A percentile compares a stretch with the other conserved stretches of the same genome.
Conservation (phyloP, 2,888 invertebrate genomes). For the Ormia ochracea region DNA sequence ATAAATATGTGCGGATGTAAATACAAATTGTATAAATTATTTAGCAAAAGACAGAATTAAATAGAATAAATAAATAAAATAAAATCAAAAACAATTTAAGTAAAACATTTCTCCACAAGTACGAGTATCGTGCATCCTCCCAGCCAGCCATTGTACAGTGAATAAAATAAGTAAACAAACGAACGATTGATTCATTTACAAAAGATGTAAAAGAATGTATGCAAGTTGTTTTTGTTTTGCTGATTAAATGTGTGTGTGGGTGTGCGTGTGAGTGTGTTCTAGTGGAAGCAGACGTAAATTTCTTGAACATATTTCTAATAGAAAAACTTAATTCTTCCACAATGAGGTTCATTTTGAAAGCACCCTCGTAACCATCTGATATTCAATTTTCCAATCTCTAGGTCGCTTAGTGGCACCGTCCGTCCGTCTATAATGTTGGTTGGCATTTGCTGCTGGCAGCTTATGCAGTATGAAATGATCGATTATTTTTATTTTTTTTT, state of each 20-base stretch:
- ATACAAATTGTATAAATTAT: conserved; percentile 37
- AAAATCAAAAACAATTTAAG: conserved; percentile 1
- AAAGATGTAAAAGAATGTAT: not conserved
- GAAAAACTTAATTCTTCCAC: not conserved
- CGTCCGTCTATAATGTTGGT: conserved; percentile 1
- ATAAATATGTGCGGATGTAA: conserved; percentile 32
- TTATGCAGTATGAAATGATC: conserved; percentile 37
- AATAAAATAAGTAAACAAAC: conserved; percentile 14
- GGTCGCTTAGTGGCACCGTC: not conserved
- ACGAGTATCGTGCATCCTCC: conserved; percentile 17
- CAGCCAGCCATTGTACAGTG: not conserved
- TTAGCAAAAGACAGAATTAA: conserved; percentile 34
- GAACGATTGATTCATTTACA: conserved; percentile 17
- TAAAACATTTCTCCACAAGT: not conserved
- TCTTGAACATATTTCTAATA: not conserved
- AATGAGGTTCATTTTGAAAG: not conserved
- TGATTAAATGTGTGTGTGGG: not conserved
- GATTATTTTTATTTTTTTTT: conserved; percentile 43
- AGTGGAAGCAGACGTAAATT: not conserved
- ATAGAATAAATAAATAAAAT: conserved; percentile 21
- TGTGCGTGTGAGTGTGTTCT: not conserved
- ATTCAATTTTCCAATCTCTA: not conserved
- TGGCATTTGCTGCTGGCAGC: conserved; percentile 10
- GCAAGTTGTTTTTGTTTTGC: not conserved
- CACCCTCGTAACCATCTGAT: not conserved